Percentiles rank a stretch among this genome's conserved stretches.
Evolutionary conservation across 1,140 invertebrate genomes (phyloP).

Genomic region (Habropoda laboriosa): DNA sequence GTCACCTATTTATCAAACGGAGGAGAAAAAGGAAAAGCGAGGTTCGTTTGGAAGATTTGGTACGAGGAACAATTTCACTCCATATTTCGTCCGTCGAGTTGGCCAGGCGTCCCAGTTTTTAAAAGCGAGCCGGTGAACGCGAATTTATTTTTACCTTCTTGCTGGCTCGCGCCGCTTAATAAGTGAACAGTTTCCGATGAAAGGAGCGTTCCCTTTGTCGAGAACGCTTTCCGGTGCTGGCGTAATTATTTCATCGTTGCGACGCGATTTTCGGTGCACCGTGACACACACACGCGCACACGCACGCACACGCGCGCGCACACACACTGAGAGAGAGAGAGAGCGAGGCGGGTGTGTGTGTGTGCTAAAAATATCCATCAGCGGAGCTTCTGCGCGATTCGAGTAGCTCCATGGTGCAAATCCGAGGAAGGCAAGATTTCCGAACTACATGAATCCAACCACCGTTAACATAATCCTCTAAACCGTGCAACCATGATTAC

Average conservation of each 20-base stretch:
- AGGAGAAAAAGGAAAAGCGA: no score
- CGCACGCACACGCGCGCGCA: no score
- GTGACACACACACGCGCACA: not conserved
- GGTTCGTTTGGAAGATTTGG: not conserved
- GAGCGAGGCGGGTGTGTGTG: no score
- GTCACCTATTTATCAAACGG: no score
- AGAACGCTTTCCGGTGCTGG: not conserved
- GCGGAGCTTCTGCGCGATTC: not conserved
- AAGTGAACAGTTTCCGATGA: conserved; percentile 10
- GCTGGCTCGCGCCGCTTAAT: conserved; percentile 31
- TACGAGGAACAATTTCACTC: not conserved
- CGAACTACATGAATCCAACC: no score
- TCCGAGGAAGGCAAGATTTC: no score
- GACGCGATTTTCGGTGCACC: not conserved
- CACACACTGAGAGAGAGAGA: no score
- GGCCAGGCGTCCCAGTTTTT: conserved; percentile 26
- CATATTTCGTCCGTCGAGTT: not conserved
- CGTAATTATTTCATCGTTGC: conserved; percentile 4
- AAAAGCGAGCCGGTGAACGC: conserved; percentile 16
- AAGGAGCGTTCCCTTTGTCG: conserved; percentile 3
- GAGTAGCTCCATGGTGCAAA: conserved; percentile 3
- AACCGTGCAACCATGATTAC: no score
- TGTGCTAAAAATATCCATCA: conserved; percentile 6
- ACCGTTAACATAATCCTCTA: no score
- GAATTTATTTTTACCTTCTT: conserved; percentile 49